Evolutionary conservation across 1,140 invertebrate genomes (phyloP).

Genomic region (Anoplophora glabripennis): DNA sequence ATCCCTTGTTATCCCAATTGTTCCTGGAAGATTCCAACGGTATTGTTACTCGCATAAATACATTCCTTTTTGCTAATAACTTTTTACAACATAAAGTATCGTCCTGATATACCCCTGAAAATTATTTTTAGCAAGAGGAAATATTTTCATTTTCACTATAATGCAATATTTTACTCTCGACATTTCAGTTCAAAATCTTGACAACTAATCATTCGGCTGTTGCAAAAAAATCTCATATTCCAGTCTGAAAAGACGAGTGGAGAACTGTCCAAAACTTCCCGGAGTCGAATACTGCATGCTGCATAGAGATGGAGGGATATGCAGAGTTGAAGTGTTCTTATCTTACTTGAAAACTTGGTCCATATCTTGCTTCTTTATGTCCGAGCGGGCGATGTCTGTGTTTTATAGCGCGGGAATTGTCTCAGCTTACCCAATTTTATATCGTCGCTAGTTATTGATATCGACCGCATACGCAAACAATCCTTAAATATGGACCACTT

Average conservation of each 20-base stretch:
- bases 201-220: conserved; percentile 23
- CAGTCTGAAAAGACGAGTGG: conserved; percentile 17
- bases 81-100: too few relatives aligned
- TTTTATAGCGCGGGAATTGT: conserved; percentile 27
- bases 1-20: too few relatives aligned
- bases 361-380: conserved; percentile 30
- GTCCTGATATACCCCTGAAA: too few relatives aligned
- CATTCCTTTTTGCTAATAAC: too few relatives aligned
- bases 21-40: too few relatives aligned
- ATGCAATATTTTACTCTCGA: too few relatives aligned
- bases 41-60: too few relatives aligned
- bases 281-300: conserved; percentile 7
- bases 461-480: conserved; percentile 16
- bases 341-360: conserved; percentile 34
- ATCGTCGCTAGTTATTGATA: conserved; percentile 11
- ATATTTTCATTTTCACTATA: too few relatives aligned
- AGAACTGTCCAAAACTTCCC: conserved; percentile 21
- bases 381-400: conserved; percentile 16
- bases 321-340: conserved; percentile 24
- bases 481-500: conserved; percentile 4
- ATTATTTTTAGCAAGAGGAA: too few relatives aligned
- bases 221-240: conserved; percentile 31
- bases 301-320: conserved; percentile 9
- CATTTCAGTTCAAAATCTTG: background rate
- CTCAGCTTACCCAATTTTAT: conserved; percentile 19